Evolutionary conservation across 2,888 invertebrate species (phyloP), one percentile per base, ranked within the genome.

Genomic region (Strigamia maritima): DNA sequence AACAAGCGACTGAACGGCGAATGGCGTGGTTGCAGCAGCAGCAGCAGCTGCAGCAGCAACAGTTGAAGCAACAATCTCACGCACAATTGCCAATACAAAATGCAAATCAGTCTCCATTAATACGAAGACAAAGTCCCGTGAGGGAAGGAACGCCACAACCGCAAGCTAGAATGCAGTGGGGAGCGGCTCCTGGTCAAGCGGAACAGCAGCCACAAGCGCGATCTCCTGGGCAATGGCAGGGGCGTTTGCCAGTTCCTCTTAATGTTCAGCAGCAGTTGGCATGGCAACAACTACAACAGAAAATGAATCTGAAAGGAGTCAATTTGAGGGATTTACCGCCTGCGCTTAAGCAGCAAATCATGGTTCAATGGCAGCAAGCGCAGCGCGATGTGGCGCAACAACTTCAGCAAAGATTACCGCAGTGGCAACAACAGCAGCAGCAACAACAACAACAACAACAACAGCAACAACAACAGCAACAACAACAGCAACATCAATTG

Each of bases 331-430:
- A 76, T 76, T 44, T 76, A 22, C 19, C 76, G 40, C 76, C 76
- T 22, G 38, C 31, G 1, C 14, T 44, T n/a, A 76, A 76, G 22
- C 77, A 77, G 28, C 77, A 77, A 19, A 28, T 77, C 16, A 26
- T 60, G 14, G 24, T 22, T 3, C 77, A 77, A 22, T 60, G 60
- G 60, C 22, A 24, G 7, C 77, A 77, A 60, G 24, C 54, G 60
- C 77, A 77, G 28, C 22, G 26, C 12, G 54, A 77, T 22, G 31
- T 54, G 14, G 28, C 93, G 83, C 89, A 93, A 54, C 92, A 93
- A 0, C 89, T 93, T 85, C 93, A 93, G 82, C 92, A 94, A 92
- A 86, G 65, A 80, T 79, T 79, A n/a, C 82, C 93, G 81, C 92
- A 93, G 84, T 88, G 85, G 85, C 86, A 78, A 80, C 79, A 79